phyloP scores from a whole-genome alignment of 2,888 invertebrate genomes.

The Pterobdella sp. region DNA sequence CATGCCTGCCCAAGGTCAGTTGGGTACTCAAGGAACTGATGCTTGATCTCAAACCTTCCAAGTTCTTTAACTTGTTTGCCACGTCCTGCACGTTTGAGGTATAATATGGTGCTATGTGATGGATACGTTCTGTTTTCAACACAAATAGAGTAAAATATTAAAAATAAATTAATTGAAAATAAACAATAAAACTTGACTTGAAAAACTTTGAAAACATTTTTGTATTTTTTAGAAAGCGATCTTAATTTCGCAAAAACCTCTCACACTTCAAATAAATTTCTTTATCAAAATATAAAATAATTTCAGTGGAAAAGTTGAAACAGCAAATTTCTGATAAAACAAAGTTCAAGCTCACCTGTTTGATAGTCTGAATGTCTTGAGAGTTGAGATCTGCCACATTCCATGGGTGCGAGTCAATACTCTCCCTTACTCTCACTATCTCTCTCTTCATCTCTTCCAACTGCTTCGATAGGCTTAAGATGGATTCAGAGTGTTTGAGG shows the following conservation, averaged over 20 bases:
- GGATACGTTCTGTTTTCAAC: too few species aligned
- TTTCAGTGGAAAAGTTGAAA: too few species aligned
- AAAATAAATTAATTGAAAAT: too few species aligned
- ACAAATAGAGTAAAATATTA: too few species aligned
- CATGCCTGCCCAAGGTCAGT: constrained; percentile 4
- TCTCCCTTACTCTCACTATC: neutral
- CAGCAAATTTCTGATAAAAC: too few species aligned
- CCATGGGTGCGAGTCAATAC: constrained; percentile 1
- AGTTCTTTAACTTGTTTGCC: neutral
- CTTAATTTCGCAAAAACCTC: too few species aligned
- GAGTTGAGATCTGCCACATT: neutral
- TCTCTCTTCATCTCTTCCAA: neutral
- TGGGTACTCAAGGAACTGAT: neutral
- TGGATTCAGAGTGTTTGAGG: neutral
- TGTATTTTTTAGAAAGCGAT: too few species aligned
- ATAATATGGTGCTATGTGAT: neutral
- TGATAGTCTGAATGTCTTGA: neutral
- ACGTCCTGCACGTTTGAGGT: too few species aligned
- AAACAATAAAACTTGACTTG: too few species aligned
- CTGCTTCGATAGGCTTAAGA: neutral
- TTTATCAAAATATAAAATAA: too few species aligned
- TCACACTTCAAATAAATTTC: too few species aligned
- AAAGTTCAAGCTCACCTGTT: neutral
- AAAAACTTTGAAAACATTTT: too few species aligned
- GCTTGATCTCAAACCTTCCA: neutral